Evolutionary conservation across 2,797 vertebrate genomes (phyloP).

Genomic region (Erethizon dorsatum): DNA sequence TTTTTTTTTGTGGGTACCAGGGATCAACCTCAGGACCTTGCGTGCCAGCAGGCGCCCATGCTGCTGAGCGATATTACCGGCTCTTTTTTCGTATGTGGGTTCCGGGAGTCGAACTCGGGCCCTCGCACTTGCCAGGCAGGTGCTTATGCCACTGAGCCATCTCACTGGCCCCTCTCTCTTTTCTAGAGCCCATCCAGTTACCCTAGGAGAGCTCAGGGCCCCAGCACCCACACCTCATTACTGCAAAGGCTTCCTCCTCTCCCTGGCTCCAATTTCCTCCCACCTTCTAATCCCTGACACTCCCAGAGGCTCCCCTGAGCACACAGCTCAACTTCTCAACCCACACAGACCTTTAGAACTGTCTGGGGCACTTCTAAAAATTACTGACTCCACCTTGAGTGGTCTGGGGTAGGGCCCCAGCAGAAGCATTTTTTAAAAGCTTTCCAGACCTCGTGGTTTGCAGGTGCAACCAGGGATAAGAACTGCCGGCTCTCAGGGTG

Average conservation of each 20-base stretch:
- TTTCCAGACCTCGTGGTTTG: background rate
- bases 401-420: background rate
- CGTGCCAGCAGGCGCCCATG: no score
- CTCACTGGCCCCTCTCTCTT: no score
- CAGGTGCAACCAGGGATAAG: constrained; percentile 27
- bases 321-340: constrained; percentile 19
- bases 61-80: no score
- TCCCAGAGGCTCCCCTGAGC: constrained; percentile 13
- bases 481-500: background rate
- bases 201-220: background rate
- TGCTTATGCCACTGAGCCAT: no score
- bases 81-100: no score
- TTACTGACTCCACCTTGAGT: background rate
- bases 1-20: no score
- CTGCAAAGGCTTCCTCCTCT: background rate
- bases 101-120: no score
- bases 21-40: no score
- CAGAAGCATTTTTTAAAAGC: constrained; percentile 10
- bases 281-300: background rate
- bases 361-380: constrained; percentile 43
- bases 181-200: background rate
- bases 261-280: background rate
- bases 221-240: background rate
- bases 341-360: background rate
- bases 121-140: no score